Base-by-base conservation (phyloP, 2,888 invertebrate species). In the Cephus runcator region DNA sequence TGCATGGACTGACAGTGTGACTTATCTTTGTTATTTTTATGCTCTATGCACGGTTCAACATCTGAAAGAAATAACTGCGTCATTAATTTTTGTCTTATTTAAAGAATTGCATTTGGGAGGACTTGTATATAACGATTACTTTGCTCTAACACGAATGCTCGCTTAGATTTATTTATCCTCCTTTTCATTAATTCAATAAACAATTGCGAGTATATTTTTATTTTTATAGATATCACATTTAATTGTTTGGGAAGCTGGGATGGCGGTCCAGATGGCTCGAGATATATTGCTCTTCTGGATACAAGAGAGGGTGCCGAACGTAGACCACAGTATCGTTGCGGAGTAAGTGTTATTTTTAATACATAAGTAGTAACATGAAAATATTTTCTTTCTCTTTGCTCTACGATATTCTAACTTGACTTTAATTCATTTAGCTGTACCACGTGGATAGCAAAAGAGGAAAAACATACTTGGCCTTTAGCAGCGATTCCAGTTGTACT, bases 231-330 rank as follows among this genome's bases (percentile, higher is more conserved):
- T 85, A 91, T 94, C 77, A 93, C 92, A 77, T 94, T 94, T 85
- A 93, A 94, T 83, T 95, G 95, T 87, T 89, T 95, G 82, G 95
- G 94, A 35, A 93, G 93, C 84, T 95, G 95, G 95, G 86, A 88
- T 34, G 92, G 92, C 79, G 93, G 93, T 15, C 90, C 92, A 11
- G 92, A 92, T 80, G 92, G 93, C 34, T 93, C 94, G 83, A 92
- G 92, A 56, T 95, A 93, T 88, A 88, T 95, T 79, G 93, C 94
- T 12, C 92, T 94, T 79, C 90, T 93, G 78, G 94, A 94, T 84
- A 93, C 92, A 69, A 89, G 92, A 79, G 92, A 92, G 34, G 87
- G 87, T 31, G 89, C 87, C 69, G 91, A 91, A 73, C 88, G 90
- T 76, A 92, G 92, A 81, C 93, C 94, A 12, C 92, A 93, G 83